Base-by-base conservation (phyloP, 2,113 vertebrate species). In the Anhinga rufa region DNA sequence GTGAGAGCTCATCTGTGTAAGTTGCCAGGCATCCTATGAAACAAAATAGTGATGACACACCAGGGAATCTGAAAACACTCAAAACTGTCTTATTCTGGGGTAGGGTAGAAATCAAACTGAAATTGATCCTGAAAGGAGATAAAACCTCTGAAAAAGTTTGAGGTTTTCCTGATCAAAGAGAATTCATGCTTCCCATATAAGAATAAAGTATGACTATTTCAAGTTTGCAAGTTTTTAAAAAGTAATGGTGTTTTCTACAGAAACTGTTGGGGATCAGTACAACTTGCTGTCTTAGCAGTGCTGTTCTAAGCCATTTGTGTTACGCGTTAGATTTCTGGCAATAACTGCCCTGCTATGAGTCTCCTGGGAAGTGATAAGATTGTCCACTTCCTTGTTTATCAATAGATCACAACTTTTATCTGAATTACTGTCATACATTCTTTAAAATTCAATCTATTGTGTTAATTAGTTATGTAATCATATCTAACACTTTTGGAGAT, bases 381-480 rank as follows among this genome's bases (percentile, higher is more conserved):
- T 54, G 14, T 69, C 92, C 61, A 90, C 85, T 98, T 98, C 96
- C 96, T 96, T 93, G 82, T 96, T 98, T 96, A 96, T 96, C 96
- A 86, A 52, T 95, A 97, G 92, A 97, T 97, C 95, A 97, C 95
- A 96, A 94, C 95, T 96, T 97, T 95, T 92, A 60, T 84, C 86
- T 91, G 86, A 90, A 87, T 97, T 96, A 86, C 96, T 97, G 91
- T 97, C 97, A 96, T 85, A 61, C 88, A 80, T 85, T 64, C 92
- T 96, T 95, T 93, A 97, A 98, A 98, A 96, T 92, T 91, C 96
- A 96, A 78, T 94, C 90, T 97, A 95, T 96, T 86, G 88, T 97
- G 96, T 95, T 98, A 98, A 98, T 98, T 98, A 96, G 94, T 96
- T 98, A 92, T 95, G 88, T 97, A 98, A 98, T 98, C 97, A 96